Percentiles rank a stretch among this genome's conserved stretches.
Evolutionary conservation across 2,113 vertebrate genomes (phyloP).

Genomic region (Pogonocichla stellata): DNA sequence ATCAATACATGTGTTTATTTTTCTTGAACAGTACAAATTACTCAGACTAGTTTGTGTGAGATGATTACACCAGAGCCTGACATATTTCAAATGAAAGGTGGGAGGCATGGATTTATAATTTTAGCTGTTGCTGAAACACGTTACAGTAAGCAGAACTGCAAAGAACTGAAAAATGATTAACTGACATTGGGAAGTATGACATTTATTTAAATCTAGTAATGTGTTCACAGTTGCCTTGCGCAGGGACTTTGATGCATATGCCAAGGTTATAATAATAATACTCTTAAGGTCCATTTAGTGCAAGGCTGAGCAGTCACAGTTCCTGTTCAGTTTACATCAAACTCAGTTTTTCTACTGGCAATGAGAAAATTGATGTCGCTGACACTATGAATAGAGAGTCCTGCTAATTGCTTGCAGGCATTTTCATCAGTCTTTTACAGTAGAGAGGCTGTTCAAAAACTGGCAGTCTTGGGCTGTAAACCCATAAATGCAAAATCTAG

Average conservation of each 20-base stretch:
- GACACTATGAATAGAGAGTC: background rate
- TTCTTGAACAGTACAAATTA: background rate
- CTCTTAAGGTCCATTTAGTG: slow-evolving; percentile 21
- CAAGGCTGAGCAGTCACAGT: background rate
- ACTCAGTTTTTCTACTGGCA: background rate
- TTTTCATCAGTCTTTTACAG: background rate
- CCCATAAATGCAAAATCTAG: background rate
- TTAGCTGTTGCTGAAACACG: slow-evolving; percentile 7
- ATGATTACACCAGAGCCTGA: background rate
- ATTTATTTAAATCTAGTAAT: slow-evolving; percentile 29
- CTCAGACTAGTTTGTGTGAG: background rate
- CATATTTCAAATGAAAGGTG: background rate
- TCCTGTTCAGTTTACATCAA: background rate
- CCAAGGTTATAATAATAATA: slow-evolving; percentile 39
- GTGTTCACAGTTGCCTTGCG: background rate
- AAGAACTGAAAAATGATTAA: slow-evolving; percentile 32
- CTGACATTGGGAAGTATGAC: background rate
- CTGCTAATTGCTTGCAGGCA: background rate
- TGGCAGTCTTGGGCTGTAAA: background rate
- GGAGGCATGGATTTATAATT: slow-evolving; percentile 24
- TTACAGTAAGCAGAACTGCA: slow-evolving; percentile 21
- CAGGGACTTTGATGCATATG: slow-evolving; percentile 7
- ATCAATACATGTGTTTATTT: background rate
- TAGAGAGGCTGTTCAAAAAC: background rate
- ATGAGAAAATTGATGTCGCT: background rate